Conservation (phyloP, 2,797 vertebrate genomes). For the Vultur gryphus region DNA sequence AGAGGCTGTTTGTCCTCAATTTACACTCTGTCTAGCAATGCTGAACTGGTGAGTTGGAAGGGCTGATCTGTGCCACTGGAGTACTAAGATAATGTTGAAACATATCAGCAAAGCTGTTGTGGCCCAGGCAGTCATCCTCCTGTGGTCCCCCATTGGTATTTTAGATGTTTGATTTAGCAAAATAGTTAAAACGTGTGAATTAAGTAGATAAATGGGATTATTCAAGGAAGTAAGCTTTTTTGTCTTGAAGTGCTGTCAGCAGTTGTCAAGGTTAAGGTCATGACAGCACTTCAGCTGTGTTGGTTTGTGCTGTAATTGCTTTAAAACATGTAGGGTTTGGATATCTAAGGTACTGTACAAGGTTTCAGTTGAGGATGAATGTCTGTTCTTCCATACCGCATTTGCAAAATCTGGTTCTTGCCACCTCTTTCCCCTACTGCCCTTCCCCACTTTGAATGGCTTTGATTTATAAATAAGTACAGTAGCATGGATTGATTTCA, state of each 20-base stretch:
- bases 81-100: not conserved
- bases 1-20: not conserved
- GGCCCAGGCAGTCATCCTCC: not conserved
- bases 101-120: not conserved
- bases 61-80: not conserved
- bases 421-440: not conserved
- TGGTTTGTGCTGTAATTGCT: not conserved
- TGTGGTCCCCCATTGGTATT: not conserved
- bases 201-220: not conserved
- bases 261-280: not conserved
- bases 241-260: not conserved
- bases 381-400: not conserved
- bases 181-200: not conserved
- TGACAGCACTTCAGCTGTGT: not conserved
- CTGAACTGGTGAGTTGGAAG: not conserved
- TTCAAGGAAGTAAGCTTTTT: not conserved
- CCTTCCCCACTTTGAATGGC: not conserved
- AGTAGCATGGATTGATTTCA: not conserved
- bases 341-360: not conserved
- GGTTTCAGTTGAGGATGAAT: not conserved
- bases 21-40: not conserved
- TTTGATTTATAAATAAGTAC: not conserved
- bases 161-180: not conserved
- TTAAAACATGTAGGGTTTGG: not conserved
- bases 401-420: not conserved